These are phyloP conservation scores for Brachionus angularis DNA, from an alignment of 1,140 invertebrate species.

Conservation along the genomic window DNA sequence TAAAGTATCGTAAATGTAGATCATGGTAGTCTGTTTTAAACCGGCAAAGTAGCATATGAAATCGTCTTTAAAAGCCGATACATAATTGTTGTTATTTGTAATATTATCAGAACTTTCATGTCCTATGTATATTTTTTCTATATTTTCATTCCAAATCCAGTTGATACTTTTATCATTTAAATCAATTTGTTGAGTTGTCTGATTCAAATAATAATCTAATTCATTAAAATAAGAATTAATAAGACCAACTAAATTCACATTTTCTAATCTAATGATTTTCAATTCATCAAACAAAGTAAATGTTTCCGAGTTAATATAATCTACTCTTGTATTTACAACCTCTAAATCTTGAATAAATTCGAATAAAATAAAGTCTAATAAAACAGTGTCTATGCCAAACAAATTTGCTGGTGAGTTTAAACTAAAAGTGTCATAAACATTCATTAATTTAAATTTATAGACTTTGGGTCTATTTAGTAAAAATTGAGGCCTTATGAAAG, in stretches of 20 bases:
- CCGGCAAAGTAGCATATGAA: constrained; percentile 15
- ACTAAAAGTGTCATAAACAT: background rate
- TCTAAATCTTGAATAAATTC: background rate
- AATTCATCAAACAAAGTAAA: background rate
- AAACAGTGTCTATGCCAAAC: constrained; percentile 7
- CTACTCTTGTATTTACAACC: background rate
- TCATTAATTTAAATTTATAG: background rate
- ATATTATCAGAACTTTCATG: constrained; percentile 12
- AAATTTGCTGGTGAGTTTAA: too few species aligned
- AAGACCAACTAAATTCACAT: background rate
- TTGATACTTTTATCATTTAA: background rate
- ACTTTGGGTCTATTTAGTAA: background rate
- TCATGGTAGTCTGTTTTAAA: background rate
- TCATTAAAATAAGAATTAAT: background rate
- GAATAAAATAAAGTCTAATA: background rate
- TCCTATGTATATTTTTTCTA: constrained; percentile 33
- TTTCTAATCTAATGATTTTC: constrained; percentile 6
- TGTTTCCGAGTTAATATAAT: background rate
- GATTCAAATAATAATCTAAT: background rate
- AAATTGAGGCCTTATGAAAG: background rate
- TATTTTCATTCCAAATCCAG: constrained; percentile 5
- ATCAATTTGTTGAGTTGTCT: background rate
- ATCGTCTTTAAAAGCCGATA: background rate
- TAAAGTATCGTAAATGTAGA: constrained; percentile 38
- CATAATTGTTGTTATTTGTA: too few species aligned